Percentiles rank a stretch among this genome's conserved stretches.
phyloP scores from a whole-genome alignment of 1,140 invertebrate genomes.

The Euschistus heros region DNA sequence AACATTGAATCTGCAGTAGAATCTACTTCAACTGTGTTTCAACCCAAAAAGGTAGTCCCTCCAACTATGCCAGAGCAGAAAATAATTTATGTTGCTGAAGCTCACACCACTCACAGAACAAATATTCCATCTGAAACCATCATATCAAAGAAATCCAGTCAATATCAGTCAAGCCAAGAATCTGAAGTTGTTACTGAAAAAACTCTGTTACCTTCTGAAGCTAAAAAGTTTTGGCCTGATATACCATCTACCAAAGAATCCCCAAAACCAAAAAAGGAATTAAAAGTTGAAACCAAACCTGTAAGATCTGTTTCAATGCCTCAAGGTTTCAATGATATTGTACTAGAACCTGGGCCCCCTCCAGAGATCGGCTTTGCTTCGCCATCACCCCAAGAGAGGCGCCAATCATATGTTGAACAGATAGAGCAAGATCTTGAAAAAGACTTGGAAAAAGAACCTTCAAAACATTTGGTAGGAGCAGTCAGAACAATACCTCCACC shows the following conservation, averaged over 20 bases:
- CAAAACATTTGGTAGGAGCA: conserved; percentile 41
- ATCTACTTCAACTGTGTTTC: not conserved
- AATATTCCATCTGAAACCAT: conserved; percentile 22
- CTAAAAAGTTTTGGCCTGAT: conserved; percentile 27
- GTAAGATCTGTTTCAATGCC: conserved; percentile 35
- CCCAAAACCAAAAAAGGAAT: conserved; percentile 24
- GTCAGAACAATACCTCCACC: conserved; percentile 40
- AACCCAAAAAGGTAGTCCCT: conserved; percentile 7
- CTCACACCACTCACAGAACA: conserved; percentile 27
- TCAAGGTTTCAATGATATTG: conserved; percentile 37
- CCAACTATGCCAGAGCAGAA: conserved; percentile 17
- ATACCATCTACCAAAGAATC: conserved; percentile 25
- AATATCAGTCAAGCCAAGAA: conserved; percentile 10
- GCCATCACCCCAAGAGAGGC: conserved; percentile 34
- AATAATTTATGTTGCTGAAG: conserved; percentile 30
- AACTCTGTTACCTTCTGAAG: conserved; percentile 30
- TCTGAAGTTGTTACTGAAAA: conserved; percentile 32
- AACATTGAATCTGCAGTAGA: not conserved
- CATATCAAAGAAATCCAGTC: conserved; percentile 6
- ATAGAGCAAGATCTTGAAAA: conserved; percentile 47
- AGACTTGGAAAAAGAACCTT: conserved; percentile 42
- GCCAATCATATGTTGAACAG: conserved; percentile 44
- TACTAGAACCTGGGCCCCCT: conserved; percentile 48
- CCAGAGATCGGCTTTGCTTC: conserved; percentile 52
- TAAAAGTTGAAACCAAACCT: conserved; percentile 32